These are phyloP conservation scores for Cephalopterus ornatus DNA, from an alignment of 2,113 vertebrate genomes.

Conservation along the genomic window DNA sequence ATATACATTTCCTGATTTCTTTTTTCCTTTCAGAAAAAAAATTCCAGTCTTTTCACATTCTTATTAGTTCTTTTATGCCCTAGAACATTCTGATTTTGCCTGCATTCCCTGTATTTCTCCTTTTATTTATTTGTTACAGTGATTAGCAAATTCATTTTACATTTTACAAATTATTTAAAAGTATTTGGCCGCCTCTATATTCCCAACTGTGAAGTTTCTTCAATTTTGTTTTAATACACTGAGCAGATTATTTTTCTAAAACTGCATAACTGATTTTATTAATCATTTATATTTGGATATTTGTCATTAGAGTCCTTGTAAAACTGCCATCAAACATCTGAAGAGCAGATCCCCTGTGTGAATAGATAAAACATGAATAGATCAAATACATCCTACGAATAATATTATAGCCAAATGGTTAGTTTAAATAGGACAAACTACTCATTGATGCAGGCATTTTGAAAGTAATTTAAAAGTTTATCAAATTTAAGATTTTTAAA, in stretches of 20 bases:
- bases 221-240: not conserved
- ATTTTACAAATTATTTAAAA: conserved; percentile 2
- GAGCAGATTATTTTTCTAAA: not conserved
- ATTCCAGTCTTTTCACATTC: not conserved
- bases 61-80: not conserved
- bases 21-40: not conserved
- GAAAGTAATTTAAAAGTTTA: not conserved
- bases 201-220: not conserved
- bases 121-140: not conserved
- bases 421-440: not conserved
- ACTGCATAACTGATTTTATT: not conserved
- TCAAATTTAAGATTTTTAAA: not conserved
- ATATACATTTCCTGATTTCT: not conserved
- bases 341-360: not conserved
- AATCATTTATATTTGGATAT: not conserved
- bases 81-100: not conserved
- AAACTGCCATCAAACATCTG: not conserved
- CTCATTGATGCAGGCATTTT: not conserved
- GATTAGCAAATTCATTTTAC: not conserved
- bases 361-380: conserved; percentile 1
- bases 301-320: not conserved
- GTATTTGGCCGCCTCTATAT: not conserved
- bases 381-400: not conserved
- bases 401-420: not conserved
- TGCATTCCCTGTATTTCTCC: not conserved